phyloP scores from a whole-genome alignment of 1,140 invertebrate genomes.

The Pinna nobilis region DNA sequence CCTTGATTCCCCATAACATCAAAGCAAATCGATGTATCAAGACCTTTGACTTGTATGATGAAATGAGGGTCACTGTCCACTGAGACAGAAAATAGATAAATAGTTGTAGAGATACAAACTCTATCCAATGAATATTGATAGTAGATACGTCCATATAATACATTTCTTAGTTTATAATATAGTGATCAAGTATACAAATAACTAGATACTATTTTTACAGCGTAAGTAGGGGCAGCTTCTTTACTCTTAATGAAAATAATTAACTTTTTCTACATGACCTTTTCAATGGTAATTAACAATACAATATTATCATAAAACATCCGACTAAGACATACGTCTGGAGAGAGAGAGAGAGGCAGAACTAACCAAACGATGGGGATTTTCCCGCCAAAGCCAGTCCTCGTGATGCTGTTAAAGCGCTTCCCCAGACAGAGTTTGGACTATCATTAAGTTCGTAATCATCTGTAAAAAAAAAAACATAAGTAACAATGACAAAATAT shows the following conservation, averaged over 20 bases:
- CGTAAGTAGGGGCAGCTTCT: no score
- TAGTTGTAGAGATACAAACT: background rate
- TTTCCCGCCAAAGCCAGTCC: conserved; percentile 11
- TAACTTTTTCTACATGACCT: no score
- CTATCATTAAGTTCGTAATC: conserved; percentile 10
- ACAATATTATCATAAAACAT: no score
- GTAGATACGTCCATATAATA: no score
- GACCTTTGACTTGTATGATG: conserved; percentile 39
- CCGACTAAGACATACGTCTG: no score
- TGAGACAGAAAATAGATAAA: conserved; percentile 6
- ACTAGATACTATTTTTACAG: no score
- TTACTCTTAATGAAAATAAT: no score
- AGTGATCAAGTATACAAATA: no score
- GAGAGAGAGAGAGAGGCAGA: background rate
- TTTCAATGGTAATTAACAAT: no score
- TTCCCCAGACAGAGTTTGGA: conserved; percentile 14
- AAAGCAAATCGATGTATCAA: conserved; percentile 36
- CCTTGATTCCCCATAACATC: conserved; percentile 41
- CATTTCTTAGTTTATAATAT: no score
- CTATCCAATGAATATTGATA: background rate
- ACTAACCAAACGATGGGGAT: conserved; percentile 31
- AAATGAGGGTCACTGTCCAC: conserved; percentile 48
- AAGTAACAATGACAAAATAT: no score
- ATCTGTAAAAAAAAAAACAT: background rate
- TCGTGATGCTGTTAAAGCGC: background rate